Conservation (phyloP, 2,797 vertebrate genomes). For the Australoheros facetus region DNA sequence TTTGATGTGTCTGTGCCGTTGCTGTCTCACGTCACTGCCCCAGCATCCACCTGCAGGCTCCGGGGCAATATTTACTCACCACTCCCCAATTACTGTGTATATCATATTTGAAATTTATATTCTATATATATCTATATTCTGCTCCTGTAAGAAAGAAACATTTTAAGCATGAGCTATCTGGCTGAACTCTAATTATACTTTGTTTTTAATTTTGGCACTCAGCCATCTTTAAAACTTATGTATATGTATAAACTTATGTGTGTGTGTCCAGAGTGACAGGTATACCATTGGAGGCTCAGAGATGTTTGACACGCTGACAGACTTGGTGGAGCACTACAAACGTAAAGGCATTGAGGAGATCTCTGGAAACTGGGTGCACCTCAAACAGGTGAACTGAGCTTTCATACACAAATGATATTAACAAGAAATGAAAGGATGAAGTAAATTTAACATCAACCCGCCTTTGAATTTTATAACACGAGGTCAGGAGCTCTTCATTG, state of each 20-base stretch:
- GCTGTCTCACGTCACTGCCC: too few relatives aligned
- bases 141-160: too few relatives aligned
- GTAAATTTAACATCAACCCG: background rate
- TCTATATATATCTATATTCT: too few relatives aligned
- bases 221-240: background rate
- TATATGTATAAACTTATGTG: background rate
- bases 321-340: constrained; percentile 93
- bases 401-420: background rate
- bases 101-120: background rate
- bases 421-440: background rate
- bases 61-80: background rate
- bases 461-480: background rate
- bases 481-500: background rate
- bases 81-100: background rate
- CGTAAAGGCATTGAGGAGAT: constrained; percentile 91
- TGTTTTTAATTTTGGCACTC: background rate
- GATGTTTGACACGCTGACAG: constrained; percentile 87
- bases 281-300: constrained; percentile 90
- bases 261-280: constrained; percentile 82
- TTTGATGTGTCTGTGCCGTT: background rate
- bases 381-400: constrained; percentile 86
- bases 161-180: background rate
- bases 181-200: background rate
- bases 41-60: background rate
- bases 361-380: constrained; percentile 87